Evolutionary conservation across 2,797 vertebrate species (phyloP).

Genomic region (Sciaenops ocellatus): DNA sequence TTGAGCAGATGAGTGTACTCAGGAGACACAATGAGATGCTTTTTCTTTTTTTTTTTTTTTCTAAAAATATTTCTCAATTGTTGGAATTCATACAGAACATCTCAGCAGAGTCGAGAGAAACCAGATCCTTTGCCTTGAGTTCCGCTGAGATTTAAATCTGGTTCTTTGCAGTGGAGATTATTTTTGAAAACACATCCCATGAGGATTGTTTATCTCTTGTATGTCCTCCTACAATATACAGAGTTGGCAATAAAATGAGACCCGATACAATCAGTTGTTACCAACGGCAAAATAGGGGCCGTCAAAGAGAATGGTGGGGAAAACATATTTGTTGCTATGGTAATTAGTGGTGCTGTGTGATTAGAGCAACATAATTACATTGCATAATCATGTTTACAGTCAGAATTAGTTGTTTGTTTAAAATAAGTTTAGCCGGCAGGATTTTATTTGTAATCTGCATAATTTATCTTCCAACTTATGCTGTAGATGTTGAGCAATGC

Average conservation of each 20-base stretch:
- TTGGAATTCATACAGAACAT: constrained; percentile 14
- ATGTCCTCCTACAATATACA: constrained; percentile 55
- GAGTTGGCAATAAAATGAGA: constrained; percentile 67
- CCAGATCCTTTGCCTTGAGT: constrained; percentile 12
- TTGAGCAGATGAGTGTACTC: background rate
- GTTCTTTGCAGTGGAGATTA: constrained; percentile 40
- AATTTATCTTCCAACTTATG: constrained; percentile 73
- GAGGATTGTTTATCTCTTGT: constrained; percentile 62
- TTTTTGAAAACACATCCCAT: constrained; percentile 52
- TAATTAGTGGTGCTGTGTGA: constrained; percentile 81
- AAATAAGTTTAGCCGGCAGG: constrained; percentile 80
- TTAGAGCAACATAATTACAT: constrained; percentile 79
- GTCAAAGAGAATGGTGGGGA: constrained; percentile 58
- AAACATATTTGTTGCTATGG: constrained; percentile 77
- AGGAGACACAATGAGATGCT: constrained; percentile 3
- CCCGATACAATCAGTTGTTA: constrained; percentile 67
- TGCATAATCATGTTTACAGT: constrained; percentile 84
- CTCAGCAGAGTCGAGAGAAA: constrained; percentile 20
- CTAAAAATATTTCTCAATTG: background rate
- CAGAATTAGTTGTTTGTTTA: constrained; percentile 84
- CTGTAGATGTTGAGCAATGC: constrained; percentile 56
- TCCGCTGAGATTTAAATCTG: constrained; percentile 34
- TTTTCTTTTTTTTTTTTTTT: constrained; percentile 5
- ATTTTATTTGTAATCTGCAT: constrained; percentile 80
- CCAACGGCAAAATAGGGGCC: constrained; percentile 61